Conservation (phyloP, 2,113 vertebrate species). For the Ramphastos sulfuratus region DNA sequence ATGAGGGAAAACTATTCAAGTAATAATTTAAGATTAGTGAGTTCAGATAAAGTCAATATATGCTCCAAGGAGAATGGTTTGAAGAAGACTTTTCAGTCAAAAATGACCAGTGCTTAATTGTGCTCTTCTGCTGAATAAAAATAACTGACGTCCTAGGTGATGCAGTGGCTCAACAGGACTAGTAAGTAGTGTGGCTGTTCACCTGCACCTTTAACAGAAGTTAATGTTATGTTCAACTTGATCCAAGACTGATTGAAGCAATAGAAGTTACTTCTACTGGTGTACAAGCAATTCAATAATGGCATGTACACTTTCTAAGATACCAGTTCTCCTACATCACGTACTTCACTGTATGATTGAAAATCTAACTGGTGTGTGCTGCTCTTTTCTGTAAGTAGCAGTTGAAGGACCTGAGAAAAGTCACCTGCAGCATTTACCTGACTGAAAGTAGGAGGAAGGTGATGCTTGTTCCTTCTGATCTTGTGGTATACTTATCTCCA, state of each 20-base stretch:
- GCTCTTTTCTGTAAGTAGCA: background rate
- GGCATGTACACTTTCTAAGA: background rate
- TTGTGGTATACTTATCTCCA: background rate
- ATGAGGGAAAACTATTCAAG: background rate
- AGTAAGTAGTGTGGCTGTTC: background rate
- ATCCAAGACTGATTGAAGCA: background rate
- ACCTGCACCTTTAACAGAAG: background rate
- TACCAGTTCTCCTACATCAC: accelerated
- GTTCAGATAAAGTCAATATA: background rate
- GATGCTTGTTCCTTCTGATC: background rate
- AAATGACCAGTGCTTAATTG: background rate
- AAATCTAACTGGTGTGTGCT: background rate
- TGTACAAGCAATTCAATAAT: background rate
- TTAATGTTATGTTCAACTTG: background rate
- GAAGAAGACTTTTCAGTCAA: background rate
- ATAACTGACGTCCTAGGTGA: background rate
- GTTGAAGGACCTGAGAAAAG: background rate
- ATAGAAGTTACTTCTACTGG: background rate
- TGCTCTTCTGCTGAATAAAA: background rate
- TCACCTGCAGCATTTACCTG: background rate
- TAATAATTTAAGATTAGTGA: background rate
- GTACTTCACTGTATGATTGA: background rate
- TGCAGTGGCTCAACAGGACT: background rate
- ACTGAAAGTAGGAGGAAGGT: background rate
- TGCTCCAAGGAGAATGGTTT: background rate